Evolutionary conservation across 2,888 invertebrate species (phyloP), one percentile per base, ranked within the genome.

Genomic region (Isoperla grammatica): DNA sequence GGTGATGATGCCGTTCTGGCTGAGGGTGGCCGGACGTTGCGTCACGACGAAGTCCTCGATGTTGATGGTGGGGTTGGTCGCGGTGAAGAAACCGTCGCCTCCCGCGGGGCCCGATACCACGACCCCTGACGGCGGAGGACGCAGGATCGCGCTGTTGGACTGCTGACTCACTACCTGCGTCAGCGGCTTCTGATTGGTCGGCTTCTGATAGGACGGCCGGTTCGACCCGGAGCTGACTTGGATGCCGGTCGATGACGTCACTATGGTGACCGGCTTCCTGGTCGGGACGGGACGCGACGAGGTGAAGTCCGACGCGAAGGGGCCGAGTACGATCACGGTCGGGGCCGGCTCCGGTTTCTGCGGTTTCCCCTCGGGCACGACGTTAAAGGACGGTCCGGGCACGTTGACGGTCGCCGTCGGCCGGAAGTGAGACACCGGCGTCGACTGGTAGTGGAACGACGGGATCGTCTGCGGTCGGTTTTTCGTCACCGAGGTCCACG

Each of bases 241-340:
- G 35, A 48, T 20, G 20, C 23, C 29, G 48, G 43, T 57, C 1
- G 57, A 45, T 19, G 48, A 46, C 20, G 20, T 35, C 19, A 22
- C 29, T 9, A 42, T 61, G n/a, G 54, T 60, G 2, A 55, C 23
- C 13, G 61, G 57, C n/a, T 22, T 37, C 35, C 48, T 42, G 8
- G 48, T 57, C 13, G 57, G 49, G 6, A 58, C 42, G 15, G 62
- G 57, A 3, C 55, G 23, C n/a, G 57, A 19, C n/a, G 62, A 61
- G 12, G 64, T 60, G 15, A 46, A 50, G 17, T 64, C 61, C 3
- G 64, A 59, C 8, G 61, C 42, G 6, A 58, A 62, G 11, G 82
- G 79, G 1, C 80, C 79, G 1, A 83, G 69, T 6, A 83, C 82
- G n/a, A 83, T 82, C 2, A 83, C 76, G 0, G 82, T 83, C 0